Percentiles rank a stretch among this genome's conserved stretches.
Conservation (phyloP, 2,888 invertebrate genomes). For the Dione juno region DNA sequence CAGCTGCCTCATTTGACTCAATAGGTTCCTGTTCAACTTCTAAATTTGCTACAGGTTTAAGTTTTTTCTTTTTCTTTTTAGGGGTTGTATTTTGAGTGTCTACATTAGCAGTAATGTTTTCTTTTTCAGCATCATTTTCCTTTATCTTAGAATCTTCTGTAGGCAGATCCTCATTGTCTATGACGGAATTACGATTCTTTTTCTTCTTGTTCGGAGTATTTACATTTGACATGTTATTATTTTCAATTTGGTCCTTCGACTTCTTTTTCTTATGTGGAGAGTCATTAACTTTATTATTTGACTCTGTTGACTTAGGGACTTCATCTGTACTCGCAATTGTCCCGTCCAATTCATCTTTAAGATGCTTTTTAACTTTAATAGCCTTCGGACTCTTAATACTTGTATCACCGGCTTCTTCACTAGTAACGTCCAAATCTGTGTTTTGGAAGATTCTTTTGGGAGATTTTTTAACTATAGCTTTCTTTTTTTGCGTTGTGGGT, state of each 20-base stretch:
- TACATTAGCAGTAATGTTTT: conserved; percentile 20
- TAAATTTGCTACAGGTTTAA: conserved; percentile 42
- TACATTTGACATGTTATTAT: conserved; percentile 42
- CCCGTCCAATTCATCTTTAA: conserved; percentile 64
- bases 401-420: conserved; percentile 55
- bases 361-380: conserved; percentile 74
- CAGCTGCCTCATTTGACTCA: not conserved
- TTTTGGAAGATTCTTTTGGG: conserved; percentile 78
- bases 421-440: conserved; percentile 64
- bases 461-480: conserved; percentile 75
- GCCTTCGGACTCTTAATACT: conserved; percentile 62
- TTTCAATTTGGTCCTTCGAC: conserved; percentile 14
- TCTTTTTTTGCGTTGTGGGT: conserved; percentile 74
- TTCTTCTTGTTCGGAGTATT: conserved; percentile 45
- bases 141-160: conserved; percentile 15
- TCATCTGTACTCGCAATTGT: conserved; percentile 23
- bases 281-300: not conserved
- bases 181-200: conserved; percentile 43
- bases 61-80: conserved; percentile 51
- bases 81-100: conserved; percentile 26
- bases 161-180: conserved; percentile 13
- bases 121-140: conserved; percentile 36
- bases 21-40: conserved; percentile 5
- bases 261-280: conserved; percentile 30
- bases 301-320: conserved; percentile 34